Evolutionary conservation across 64 coral and sea anemone genomes (phyloP), one percentile per base, ranked within the genome.

Genomic region (Dendrophyllia cribrosa): DNA sequence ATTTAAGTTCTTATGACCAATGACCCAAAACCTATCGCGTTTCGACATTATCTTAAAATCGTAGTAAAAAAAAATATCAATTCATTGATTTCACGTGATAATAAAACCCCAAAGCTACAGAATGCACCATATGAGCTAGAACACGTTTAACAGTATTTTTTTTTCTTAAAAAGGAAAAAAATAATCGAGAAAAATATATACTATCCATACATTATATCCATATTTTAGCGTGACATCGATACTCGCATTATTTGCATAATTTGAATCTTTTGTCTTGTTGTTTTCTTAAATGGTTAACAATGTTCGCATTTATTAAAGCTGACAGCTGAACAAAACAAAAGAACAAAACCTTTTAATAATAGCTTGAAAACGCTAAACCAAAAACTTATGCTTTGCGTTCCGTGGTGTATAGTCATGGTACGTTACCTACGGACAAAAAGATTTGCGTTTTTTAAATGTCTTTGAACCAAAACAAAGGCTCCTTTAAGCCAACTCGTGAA

Each of bases 11-110:
- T 63, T 65, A 67, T 77, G 50, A 56, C 75, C 75, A 77, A 77
- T 77, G 75, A 77, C 80, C 80, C 62, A 68, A 66, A 46, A 49
- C 45, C 4, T 84, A 84, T 84, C 44, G n/a, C 45, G 26, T 84
- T 84, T 34, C 80, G 19, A 51, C 34, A 63, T 51, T 67, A 44
- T 55, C 48, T 76, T 12, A 77, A 75, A 12, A 48, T 55, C 17
- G 20, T 25, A 6, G 11, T n/a, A 76, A 76, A 75, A 75, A 9
- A 53, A 52, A n/a, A 1, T 17, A 25, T 47, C 13, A 58, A 13
- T 9, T 7, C 7, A 58, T 58, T 58, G 55, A 9, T 58, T 58
- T 56, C 53, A 6, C 53, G 53, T 12, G 12, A 6, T 56, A 12
- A 56, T 56, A 56, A 56, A 56, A 56, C 7, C 12, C 12, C 14